Base-by-base conservation (phyloP, 2,797 vertebrate species). In the Chaetodon trifasciatus region DNA sequence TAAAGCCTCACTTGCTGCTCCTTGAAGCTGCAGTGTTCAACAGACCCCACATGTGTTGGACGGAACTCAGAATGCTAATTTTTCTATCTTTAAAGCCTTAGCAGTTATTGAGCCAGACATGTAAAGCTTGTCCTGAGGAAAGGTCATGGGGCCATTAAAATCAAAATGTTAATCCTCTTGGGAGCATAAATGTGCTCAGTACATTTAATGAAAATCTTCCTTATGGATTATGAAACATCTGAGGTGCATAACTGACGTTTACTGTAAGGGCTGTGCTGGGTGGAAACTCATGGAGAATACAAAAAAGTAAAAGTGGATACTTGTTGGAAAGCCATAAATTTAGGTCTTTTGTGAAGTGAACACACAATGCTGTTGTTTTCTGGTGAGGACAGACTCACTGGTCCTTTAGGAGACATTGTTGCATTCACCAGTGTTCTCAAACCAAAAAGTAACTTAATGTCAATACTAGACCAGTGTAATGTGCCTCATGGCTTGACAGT, bases 1-100 rank as follows among this genome's bases (percentile, higher is more conserved):
- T 60, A 63, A 60, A 76, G 72, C 69, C 60, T 76, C 10, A 13
- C 66, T 50, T 23, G 56, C 35, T 50, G 71, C 52, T 72, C 39
- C 21, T 69, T 52, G 37, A 79, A 67, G 53, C 35, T 35, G 17
- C 61, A 24, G 52, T 32, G 32, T 61, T 69, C 37, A 49, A 35
- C 4, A n/a, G 60, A 75, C 44, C 37, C 57, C 13, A 52, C 50
- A 76, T 70, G 40, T 44, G 50, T 44, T 63, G n/a, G 21, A 74
- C 35, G 24, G 21, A 65, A 40, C 40, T n/a, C 39, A 37, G 21
- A 49, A 70, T 72, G 28, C 23, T 37, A 24, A 65, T 40, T 63
- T 35, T 19, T 6, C 1, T 28, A 1, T 56, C 32, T 64, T 49
- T 74, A 12, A 65, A 75, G 37, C 3, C 17, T 32, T 13, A 13